Percentiles rank a stretch among this genome's conserved stretches.
Conservation (phyloP, 2,113 vertebrate genomes). For the Oreocharis arfaki region DNA sequence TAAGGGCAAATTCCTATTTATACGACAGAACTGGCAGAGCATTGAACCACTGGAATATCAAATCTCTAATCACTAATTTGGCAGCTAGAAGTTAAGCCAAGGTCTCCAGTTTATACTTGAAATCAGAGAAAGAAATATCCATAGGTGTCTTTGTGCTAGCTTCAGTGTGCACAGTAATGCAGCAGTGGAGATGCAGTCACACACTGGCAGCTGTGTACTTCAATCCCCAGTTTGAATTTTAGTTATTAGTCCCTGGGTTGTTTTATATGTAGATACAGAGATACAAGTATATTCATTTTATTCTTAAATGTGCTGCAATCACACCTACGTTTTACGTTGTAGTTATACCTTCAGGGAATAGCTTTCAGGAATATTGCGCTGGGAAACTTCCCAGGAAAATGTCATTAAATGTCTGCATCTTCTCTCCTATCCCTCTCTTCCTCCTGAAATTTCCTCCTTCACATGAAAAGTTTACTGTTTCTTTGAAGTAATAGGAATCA, state of each 20-base stretch:
- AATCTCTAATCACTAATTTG: background rate
- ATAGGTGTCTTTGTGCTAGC: background rate
- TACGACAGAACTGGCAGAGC: background rate
- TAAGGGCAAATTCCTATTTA: background rate
- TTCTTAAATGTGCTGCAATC: background rate
- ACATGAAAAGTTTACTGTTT: background rate
- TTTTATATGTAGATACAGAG: background rate
- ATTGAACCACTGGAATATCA: background rate
- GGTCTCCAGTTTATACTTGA: background rate
- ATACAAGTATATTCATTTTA: background rate
- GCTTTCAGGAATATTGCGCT: background rate
- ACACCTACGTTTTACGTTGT: background rate
- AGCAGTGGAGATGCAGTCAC: background rate
- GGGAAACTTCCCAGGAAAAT: background rate
- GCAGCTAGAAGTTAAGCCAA: background rate
- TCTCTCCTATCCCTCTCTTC: background rate
- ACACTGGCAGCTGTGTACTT: background rate
- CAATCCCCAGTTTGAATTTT: background rate
- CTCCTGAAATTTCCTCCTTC: background rate
- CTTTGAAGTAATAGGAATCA: background rate
- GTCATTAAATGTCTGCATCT: background rate
- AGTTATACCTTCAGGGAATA: background rate
- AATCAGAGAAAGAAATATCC: background rate
- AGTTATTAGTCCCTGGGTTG: background rate
- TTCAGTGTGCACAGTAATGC: background rate